Conservation (phyloP, 1,140 invertebrate species). For the Mercenaria mercenaria region DNA sequence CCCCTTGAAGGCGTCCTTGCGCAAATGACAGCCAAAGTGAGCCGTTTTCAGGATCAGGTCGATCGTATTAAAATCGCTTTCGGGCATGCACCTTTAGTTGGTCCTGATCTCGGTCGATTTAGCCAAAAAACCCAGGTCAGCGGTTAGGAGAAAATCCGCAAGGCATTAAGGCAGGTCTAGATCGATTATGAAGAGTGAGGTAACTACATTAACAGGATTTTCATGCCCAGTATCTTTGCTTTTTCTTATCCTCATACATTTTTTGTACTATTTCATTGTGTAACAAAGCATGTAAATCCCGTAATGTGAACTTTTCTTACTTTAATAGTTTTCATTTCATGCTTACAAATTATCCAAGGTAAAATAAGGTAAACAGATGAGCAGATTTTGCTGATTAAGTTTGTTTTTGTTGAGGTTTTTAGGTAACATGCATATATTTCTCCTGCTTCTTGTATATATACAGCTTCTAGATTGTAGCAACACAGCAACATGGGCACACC, state of each 20-base stretch:
- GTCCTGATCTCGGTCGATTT: slow-evolving; percentile 17
- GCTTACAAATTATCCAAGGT: neutral
- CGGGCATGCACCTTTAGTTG: slow-evolving; percentile 55
- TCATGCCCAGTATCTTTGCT: slow-evolving; percentile 14
- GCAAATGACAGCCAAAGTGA: slow-evolving; percentile 41
- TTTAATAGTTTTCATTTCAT: neutral
- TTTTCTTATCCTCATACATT: neutral
- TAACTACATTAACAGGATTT: slow-evolving; percentile 42
- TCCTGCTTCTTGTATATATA: slow-evolving; percentile 23
- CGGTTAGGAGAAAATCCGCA: slow-evolving; percentile 10
- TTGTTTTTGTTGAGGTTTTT: neutral
- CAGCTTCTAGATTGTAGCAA: neutral
- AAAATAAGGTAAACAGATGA: slow-evolving; percentile 12
- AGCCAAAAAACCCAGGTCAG: neutral
- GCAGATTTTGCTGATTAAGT: neutral
- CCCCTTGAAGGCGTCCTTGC: slow-evolving; percentile 40
- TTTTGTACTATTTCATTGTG: slow-evolving; percentile 28
- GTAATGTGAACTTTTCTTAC: neutral
- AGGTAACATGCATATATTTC: neutral
- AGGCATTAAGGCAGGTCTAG: slow-evolving; percentile 46
- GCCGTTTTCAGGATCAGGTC: neutral
- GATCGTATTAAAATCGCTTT: neutral
- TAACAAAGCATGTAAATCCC: slow-evolving; percentile 15
- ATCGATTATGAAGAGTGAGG: slow-evolving; percentile 45
- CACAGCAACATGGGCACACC: neutral